A percentile compares a stretch with the other conserved stretches of the same genome.
These are phyloP conservation scores for Branchinecta lindahli DNA, from an alignment of 1,140 invertebrate genomes.

Conservation along the genomic window DNA sequence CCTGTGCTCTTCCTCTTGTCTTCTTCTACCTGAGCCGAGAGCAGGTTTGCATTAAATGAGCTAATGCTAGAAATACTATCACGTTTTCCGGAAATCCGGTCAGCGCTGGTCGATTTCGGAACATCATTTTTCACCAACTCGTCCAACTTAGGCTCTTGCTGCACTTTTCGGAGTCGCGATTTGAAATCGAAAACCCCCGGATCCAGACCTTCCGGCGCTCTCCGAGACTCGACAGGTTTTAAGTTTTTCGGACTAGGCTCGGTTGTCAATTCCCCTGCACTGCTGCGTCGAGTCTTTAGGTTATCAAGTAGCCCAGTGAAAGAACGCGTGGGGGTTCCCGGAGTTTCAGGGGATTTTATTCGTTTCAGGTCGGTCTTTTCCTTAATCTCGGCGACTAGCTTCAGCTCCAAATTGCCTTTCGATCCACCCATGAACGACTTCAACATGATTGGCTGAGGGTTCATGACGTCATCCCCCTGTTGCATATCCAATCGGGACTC, in stretches of 20 bases:
- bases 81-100: not conserved
- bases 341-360: not conserved
- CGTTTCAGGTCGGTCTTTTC: slow-evolving; percentile 42
- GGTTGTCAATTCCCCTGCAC: not conserved
- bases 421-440: slow-evolving; percentile 10
- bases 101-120: slow-evolving; percentile 16
- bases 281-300: slow-evolving; percentile 1
- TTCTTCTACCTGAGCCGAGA: slow-evolving; percentile 38
- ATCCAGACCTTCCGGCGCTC: not conserved
- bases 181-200: slow-evolving; percentile 46
- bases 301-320: not conserved
- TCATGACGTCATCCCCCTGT: not conserved
- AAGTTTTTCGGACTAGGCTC: not conserved
- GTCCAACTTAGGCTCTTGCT: slow-evolving; percentile 27
- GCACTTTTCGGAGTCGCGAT: slow-evolving; percentile 63
- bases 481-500: not conserved
- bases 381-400: slow-evolving; percentile 63
- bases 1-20: slow-evolving; percentile 80
- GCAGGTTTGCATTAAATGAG: not conserved
- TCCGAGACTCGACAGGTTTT: slow-evolving; percentile 11
- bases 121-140: slow-evolving; percentile 14
- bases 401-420: slow-evolving; percentile 40
- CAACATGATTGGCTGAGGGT: not conserved
- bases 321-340: not conserved
- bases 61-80: not conserved